Evolutionary conservation across 2,113 vertebrate species (phyloP), one percentile per base, ranked within the genome.

Genomic region (Paraplagusia blochii): DNA sequence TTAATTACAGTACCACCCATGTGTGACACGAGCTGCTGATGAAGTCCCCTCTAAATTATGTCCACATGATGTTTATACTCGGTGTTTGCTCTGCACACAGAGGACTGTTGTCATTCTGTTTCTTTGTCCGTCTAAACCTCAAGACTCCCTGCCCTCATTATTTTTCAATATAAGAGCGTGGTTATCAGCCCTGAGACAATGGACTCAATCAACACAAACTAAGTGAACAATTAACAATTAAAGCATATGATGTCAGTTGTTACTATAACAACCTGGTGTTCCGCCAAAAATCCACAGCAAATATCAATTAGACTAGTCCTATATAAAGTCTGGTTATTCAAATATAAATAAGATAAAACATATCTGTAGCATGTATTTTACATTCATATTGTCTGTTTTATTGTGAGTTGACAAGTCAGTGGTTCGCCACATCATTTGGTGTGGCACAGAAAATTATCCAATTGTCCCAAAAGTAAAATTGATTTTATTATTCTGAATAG

Each of bases 151-250:
- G 38, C 42, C 55, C 45, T 76, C 76, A 77, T 77, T 82, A 74
- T 82, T 85, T 70, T 70, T 48, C 53, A 69, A 76, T 53, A 58
- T 58, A 51, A 63, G 74, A 81, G 78, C 78, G 55, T 59, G 54
- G 53, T 77, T 81, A 83, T 77, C 70, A 58, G 62, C 68, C 76
- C 63, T 74, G 7, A 55, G 74, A 81, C 68, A 68, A 64, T 63
- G 56, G 76, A 70, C 71, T 62, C 73, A 81, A 80, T 80, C 80
- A 84, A 69, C 69, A 75, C 78, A 81, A 84, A 83, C 60, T 74
- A 61, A 60, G 66, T 80, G 76, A 61, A 63, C 68, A 81, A 68
- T 79, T 79, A 76, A 55, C 63, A 77, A 69, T 62, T 76, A 79
- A 76, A 71, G 68, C 15, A 7, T 53, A 69, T 72, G 19, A 76